Evolutionary conservation across 2,797 vertebrate genomes (phyloP).

Genomic region (Sparidentex hasta): DNA sequence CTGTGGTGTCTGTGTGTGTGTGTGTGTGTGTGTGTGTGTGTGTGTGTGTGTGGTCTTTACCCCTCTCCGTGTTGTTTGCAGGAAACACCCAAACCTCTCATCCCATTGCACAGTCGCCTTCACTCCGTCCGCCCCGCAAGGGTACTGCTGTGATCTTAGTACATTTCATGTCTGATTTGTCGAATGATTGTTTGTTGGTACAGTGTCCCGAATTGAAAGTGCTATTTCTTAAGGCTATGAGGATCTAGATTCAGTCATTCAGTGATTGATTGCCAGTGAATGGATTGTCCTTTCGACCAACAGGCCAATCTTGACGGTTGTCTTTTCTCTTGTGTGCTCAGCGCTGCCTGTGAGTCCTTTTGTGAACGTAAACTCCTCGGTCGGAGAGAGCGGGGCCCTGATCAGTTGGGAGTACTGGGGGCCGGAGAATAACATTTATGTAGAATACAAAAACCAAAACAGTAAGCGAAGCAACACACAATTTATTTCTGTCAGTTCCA

Average conservation of each 20-base stretch:
- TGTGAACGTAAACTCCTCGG: constrained; percentile 90
- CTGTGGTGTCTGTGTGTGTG: constrained; percentile 56
- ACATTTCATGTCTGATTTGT: constrained; percentile 46
- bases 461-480: constrained; percentile 92
- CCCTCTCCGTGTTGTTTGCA: constrained; percentile 86
- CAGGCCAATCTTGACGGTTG: constrained; percentile 63
- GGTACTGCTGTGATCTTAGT: constrained; percentile 81
- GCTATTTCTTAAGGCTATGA: constrained; percentile 26
- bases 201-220: constrained; percentile 20
- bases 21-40: constrained; percentile 54
- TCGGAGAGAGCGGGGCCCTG: constrained; percentile 90
- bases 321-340: constrained; percentile 90
- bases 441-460: constrained; percentile 95
- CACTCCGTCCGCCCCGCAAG: constrained; percentile 83
- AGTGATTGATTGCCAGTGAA: constrained; percentile 30
- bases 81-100: constrained; percentile 86
- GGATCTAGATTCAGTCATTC: constrained; percentile 9
- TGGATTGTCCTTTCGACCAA: constrained; percentile 49
- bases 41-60: constrained; percentile 76
- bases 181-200: constrained; percentile 24
- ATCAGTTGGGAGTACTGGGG: constrained; percentile 98
- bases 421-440: constrained; percentile 92
- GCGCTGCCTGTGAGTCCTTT: constrained; percentile 88
- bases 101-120: constrained; percentile 83
- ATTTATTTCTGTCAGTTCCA: constrained; percentile 45